Evolutionary conservation across 2,888 invertebrate species (phyloP).

Genomic region (Ichneumon xanthorius): DNA sequence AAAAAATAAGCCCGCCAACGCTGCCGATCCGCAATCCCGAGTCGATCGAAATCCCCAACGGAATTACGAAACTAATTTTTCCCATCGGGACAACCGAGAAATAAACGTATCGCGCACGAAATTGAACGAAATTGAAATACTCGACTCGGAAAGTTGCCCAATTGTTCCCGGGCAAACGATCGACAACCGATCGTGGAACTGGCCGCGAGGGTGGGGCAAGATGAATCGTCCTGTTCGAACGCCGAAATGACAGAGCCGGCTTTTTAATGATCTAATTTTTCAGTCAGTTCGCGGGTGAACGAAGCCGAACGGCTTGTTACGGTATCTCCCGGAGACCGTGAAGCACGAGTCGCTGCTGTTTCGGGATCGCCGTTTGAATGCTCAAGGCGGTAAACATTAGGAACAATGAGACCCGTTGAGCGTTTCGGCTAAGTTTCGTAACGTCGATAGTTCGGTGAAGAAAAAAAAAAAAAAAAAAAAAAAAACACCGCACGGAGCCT

Average conservation of each 20-base stretch:
- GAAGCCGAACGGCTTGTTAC: background rate
- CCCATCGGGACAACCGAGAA: slow-evolving; percentile 9
- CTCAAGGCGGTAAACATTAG: background rate
- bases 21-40: slow-evolving; percentile 45
- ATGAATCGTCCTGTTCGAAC: slow-evolving; percentile 17
- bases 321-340: background rate
- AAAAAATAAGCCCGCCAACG: background rate
- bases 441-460: slow-evolving; percentile 1
- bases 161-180: slow-evolving; percentile 52
- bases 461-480: background rate
- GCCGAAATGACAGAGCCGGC: background rate
- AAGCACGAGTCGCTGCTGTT: background rate
- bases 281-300: background rate
- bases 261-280: slow-evolving; percentile 48
- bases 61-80: slow-evolving; percentile 61
- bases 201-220: background rate
- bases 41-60: slow-evolving; percentile 9
- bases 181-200: slow-evolving; percentile 38
- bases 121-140: slow-evolving; percentile 21
- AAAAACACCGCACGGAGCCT: background rate
- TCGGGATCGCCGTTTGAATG: background rate
- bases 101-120: background rate
- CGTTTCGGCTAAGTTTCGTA: slow-evolving; percentile 39
- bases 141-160: slow-evolving; percentile 37
- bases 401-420: slow-evolving; percentile 50